Evolutionary conservation across 1,140 invertebrate species (phyloP).

Genomic region (Armadillidium nasatum): DNA sequence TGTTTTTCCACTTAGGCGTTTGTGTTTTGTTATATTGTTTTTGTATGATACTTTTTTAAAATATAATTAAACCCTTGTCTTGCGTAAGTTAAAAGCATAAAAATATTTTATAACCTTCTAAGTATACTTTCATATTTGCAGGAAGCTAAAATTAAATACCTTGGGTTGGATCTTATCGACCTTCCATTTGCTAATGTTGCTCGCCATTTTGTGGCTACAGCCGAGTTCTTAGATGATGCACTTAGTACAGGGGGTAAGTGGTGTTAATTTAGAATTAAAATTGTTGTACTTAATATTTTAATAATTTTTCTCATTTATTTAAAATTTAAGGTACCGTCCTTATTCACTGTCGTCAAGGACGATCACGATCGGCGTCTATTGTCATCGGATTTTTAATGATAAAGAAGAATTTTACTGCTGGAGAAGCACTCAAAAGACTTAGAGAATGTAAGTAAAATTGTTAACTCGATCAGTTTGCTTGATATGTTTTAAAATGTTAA

Average conservation of each 20-base stretch:
- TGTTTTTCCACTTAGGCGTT: no score
- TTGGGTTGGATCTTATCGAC: slow-evolving; percentile 55
- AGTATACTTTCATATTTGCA: slow-evolving; percentile 24
- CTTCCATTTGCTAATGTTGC: slow-evolving; percentile 67
- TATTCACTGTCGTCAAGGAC: slow-evolving; percentile 74
- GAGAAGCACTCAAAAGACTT: slow-evolving; percentile 65
- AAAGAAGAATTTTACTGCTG: slow-evolving; percentile 67
- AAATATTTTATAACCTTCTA: not conserved
- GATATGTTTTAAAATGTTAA: not conserved
- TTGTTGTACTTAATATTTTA: not conserved
- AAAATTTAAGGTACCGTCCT: slow-evolving; percentile 62
- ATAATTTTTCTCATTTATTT: not conserved
- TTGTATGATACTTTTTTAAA: no score
- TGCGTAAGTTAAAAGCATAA: no score
- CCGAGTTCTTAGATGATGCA: slow-evolving; percentile 73
- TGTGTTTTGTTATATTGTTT: no score
- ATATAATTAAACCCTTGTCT: no score
- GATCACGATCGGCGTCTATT: slow-evolving; percentile 72
- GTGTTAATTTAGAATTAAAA: not conserved
- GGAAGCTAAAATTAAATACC: slow-evolving; percentile 35
- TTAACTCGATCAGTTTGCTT: slow-evolving; percentile 42
- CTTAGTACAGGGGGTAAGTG: slow-evolving; percentile 63
- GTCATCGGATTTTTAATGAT: slow-evolving; percentile 79
- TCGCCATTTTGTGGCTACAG: slow-evolving; percentile 68
- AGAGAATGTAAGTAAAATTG: slow-evolving; percentile 49